Evolutionary conservation across 1,140 invertebrate genomes (phyloP).

Genomic region (Prorops nasuta): DNA sequence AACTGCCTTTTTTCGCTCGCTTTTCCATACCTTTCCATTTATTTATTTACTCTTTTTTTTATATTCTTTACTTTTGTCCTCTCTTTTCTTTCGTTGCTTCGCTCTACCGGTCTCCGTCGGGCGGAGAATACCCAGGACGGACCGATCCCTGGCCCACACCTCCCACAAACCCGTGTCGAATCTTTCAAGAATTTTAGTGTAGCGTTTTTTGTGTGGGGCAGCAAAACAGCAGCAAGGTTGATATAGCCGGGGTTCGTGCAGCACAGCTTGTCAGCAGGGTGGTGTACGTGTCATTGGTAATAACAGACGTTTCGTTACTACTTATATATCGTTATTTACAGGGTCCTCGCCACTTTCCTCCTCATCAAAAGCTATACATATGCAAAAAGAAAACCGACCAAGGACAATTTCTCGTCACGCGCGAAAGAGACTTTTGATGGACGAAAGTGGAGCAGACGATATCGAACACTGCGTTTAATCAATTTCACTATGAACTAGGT

Average conservation of each 20-base stretch:
- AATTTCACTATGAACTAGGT: slow-evolving; percentile 42
- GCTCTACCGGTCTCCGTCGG: no score
- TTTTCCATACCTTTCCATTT: no score
- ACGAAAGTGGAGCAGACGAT: no score
- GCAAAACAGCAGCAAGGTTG: slow-evolving; percentile 56
- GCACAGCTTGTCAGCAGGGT: slow-evolving; percentile 59
- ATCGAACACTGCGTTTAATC: no score
- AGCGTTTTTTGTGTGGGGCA: slow-evolving; percentile 52
- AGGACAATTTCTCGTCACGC: neutral
- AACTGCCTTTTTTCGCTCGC: no score
- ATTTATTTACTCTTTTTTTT: no score
- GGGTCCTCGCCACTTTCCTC: slow-evolving; percentile 36
- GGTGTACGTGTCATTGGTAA: slow-evolving; percentile 53
- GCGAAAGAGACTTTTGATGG: no score
- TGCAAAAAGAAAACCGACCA: neutral
- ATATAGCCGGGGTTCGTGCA: slow-evolving; percentile 56
- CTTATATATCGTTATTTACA: slow-evolving; percentile 53
- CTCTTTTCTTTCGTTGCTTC: no score
- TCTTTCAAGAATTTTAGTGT: slow-evolving; percentile 42
- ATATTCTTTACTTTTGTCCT: no score
- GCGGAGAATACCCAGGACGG: no score
- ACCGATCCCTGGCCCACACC: slow-evolving; percentile 18
- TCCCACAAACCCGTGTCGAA: slow-evolving; percentile 25
- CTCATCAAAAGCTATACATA: slow-evolving; percentile 14
- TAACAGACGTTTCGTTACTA: slow-evolving; percentile 38